Evolutionary conservation across 1,140 invertebrate genomes (phyloP), one percentile per base, ranked within the genome.

Genomic region (Apis dorsata): DNA sequence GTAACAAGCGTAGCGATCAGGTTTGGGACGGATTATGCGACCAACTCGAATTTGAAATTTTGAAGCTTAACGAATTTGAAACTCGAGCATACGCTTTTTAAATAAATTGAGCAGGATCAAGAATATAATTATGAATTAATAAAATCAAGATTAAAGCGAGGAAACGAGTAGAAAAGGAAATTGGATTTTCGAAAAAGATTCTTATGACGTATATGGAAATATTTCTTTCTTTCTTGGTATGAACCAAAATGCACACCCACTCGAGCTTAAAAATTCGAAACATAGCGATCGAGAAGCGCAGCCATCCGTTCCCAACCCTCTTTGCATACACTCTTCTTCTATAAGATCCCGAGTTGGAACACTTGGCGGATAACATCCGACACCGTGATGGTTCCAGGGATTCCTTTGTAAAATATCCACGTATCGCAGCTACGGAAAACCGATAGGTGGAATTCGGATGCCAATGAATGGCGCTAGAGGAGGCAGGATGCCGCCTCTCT

Each of bases 401-500:
- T 59, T 28, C 76, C 24, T 55, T 34, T 59, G 66, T 53, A 73
- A 80, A 80, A 72, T 73, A 63, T 21, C 53, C 76, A 79, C 76
- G 76, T 79, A 79, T 49, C 65, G 66, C 34, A 2, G n/a, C 57
- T 70, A 70, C 66, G 34, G 55, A 55, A 44, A 51, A 79, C 51
- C 75, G 63, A 78, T 78, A 51, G 65, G 10, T 34, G 19, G 63
- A 70, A 70, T 79, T 79, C 57, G 28, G 51, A 60, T 59, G 13
- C 34, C 21, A 44, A 73, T 24, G 78, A 63, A 73, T 53, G 59
- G 17, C 21, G 57, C 13, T 73, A 44, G 69, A 55, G 72, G 63
- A 70, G 49, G 44, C 28, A 53, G 59, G 49, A 73, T 80, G 69
- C 24, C 19, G n/a, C 24, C n/a, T 24, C 2, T 60, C 13, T 24